Percentiles rank a stretch among this genome's conserved stretches.
Evolutionary conservation across 2,113 vertebrate genomes (phyloP).

Genomic region (Salvelinus alpinus): DNA sequence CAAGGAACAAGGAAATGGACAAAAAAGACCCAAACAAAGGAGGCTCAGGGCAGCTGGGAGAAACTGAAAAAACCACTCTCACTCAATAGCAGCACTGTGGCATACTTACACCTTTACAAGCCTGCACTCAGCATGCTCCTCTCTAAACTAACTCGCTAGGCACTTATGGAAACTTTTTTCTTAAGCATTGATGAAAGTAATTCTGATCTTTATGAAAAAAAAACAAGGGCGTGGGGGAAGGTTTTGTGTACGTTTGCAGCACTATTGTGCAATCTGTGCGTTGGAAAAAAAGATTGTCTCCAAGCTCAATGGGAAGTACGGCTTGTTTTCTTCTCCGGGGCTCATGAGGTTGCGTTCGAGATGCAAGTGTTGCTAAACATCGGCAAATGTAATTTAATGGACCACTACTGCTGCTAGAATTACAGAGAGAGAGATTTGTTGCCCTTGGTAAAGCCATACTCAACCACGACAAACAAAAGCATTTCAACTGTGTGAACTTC

Average conservation of each 20-base stretch:
- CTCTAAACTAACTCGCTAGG: not conserved
- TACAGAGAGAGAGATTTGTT: conserved; percentile 43
- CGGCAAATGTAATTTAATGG: conserved; percentile 34
- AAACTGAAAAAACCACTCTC: conserved; percentile 13
- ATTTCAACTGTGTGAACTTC: conserved; percentile 54
- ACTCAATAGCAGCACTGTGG: not conserved
- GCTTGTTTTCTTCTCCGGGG: conserved; percentile 31
- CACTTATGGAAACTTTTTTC: conserved; percentile 8
- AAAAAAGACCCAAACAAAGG: conserved; percentile 29
- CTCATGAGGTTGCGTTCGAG: conserved; percentile 45
- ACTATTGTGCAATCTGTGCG: conserved; percentile 54
- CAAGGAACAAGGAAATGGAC: conserved; percentile 28
- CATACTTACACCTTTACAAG: conserved; percentile 3
- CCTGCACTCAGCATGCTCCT: conserved; percentile 7
- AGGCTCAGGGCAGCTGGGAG: not conserved
- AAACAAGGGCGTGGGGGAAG: not conserved
- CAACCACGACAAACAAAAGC: conserved; percentile 67
- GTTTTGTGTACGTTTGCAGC: conserved; percentile 31
- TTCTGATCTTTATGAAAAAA: conserved; percentile 5
- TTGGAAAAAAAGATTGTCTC: not conserved
- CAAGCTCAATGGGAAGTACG: conserved; percentile 24
- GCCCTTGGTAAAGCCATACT: conserved; percentile 56
- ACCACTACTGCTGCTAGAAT: conserved; percentile 37
- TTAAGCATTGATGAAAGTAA: not conserved
- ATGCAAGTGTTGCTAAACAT: conserved; percentile 49